Evolutionary conservation across 2,888 invertebrate genomes (phyloP).

Genomic region (Mactromeris polynyma): DNA sequence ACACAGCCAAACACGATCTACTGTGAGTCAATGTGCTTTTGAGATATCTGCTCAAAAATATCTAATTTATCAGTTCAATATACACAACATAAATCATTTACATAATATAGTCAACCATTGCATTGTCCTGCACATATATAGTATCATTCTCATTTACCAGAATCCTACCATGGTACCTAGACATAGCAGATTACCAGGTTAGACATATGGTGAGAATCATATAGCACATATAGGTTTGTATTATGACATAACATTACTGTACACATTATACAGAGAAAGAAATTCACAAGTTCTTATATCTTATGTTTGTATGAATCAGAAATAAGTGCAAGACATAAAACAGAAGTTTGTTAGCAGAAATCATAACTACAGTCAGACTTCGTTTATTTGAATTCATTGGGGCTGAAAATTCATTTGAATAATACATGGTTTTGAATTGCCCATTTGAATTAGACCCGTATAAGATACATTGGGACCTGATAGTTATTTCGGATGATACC

Average conservation of each 20-base stretch:
- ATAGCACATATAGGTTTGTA: neutral
- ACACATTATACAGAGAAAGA: neutral
- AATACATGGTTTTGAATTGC: too few relatives aligned
- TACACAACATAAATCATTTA: neutral
- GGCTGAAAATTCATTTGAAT: too few relatives aligned
- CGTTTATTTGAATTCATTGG: too few relatives aligned
- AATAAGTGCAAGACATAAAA: too few relatives aligned
- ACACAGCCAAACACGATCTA: neutral
- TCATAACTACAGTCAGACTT: too few relatives aligned
- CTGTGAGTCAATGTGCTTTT: too few relatives aligned
- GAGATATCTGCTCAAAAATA: neutral
- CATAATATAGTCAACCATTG: neutral
- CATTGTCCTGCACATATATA: neutral
- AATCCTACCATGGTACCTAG: neutral
- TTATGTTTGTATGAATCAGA: too few relatives aligned
- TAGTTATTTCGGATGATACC: too few relatives aligned
- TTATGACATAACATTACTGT: neutral
- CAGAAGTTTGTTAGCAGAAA: too few relatives aligned
- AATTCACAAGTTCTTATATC: too few relatives aligned
- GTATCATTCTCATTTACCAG: neutral
- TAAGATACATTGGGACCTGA: too few relatives aligned
- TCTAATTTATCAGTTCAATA: neutral
- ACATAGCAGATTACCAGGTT: neutral
- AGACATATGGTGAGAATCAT: neutral
- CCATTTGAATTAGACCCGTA: too few relatives aligned